Conservation (phyloP, 2,888 invertebrate species). For the Apamea crenata region DNA sequence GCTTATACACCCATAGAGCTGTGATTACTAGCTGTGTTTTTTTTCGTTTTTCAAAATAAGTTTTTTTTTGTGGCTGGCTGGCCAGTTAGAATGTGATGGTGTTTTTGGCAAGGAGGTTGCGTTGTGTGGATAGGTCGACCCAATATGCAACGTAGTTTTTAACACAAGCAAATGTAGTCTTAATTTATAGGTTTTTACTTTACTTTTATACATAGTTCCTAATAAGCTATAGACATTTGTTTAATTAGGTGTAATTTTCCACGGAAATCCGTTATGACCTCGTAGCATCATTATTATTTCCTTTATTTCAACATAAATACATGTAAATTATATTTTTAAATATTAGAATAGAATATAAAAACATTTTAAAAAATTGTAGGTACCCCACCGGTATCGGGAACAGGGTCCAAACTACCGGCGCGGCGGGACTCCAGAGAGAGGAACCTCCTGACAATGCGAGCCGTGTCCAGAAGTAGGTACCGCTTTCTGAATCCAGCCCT, state of each 20-base stretch:
- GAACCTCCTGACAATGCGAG: too few species aligned
- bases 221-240: neutral
- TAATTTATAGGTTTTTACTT: neutral
- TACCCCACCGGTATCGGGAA: too few species aligned
- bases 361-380: too few species aligned
- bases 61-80: slow-evolving; percentile 8
- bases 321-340: too few species aligned
- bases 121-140: too few species aligned
- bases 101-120: neutral
- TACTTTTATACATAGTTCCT: neutral
- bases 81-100: slow-evolving; percentile 11
- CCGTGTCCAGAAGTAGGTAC: too few species aligned
- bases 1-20: slow-evolving; percentile 70
- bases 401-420: too few species aligned
- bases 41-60: neutral
- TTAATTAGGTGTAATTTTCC: neutral
- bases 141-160: neutral
- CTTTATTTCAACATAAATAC: too few species aligned
- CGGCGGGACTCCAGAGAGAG: too few species aligned
- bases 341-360: too few species aligned
- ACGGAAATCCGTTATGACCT: neutral
- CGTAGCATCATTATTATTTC: too few species aligned
- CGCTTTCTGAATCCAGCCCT: too few species aligned
- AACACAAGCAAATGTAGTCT: neutral
- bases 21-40: slow-evolving; percentile 59